Conservation (phyloP, 2,113 vertebrate species). For the Oryctolagus cuniculus region mOryCun1.1 NC_091438.1:70704501-70705000, state of each 20-base stretch:
- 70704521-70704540: neutral
- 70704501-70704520: neutral
- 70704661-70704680: constrained; percentile 40
- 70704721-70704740: neutral
- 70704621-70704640: constrained; percentile 55
- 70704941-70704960: too few relatives aligned
- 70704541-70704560: neutral
- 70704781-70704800: too few relatives aligned
- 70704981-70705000: too few relatives aligned
- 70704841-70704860: too few relatives aligned
- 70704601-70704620: neutral
- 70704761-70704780: too few relatives aligned
- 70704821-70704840: too few relatives aligned
- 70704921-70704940: too few relatives aligned
- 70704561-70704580: constrained; percentile 23
- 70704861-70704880: too few relatives aligned
- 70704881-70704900: too few relatives aligned
- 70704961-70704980: too few relatives aligned
- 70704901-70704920: too few relatives aligned
- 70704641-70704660: constrained; percentile 47
- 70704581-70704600: neutral
- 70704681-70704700: constrained; percentile 45
- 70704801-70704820: too few relatives aligned
- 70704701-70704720: neutral
- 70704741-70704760: neutral